Evolutionary conservation across 1,140 invertebrate genomes (phyloP).

Genomic region (Melanaphis sacchari): DNA sequence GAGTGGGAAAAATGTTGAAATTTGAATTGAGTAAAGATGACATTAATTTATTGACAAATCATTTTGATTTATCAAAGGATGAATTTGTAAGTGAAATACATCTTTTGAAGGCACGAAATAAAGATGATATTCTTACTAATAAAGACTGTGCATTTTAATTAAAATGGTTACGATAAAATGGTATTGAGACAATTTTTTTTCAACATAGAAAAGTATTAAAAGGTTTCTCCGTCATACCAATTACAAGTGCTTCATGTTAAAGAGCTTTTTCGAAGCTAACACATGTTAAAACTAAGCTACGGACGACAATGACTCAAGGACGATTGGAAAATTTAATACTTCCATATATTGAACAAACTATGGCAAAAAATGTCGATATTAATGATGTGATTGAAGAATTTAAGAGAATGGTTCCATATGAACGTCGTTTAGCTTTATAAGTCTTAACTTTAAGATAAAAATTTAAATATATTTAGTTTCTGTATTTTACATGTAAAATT

Average conservation of each 20-base stretch:
- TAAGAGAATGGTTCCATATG: too few relatives aligned
- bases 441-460: too few relatives aligned
- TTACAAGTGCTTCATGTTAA: not conserved
- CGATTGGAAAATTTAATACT: conserved; percentile 21
- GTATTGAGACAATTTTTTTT: conserved; percentile 10
- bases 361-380: conserved; percentile 12
- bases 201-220: conserved; percentile 12
- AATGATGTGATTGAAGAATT: too few relatives aligned
- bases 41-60: not conserved
- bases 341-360: not conserved
- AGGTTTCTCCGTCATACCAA: not conserved
- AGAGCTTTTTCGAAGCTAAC: conserved; percentile 16
- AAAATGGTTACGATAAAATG: conserved; percentile 10
- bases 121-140: conserved; percentile 16
- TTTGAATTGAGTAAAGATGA: conserved; percentile 18
- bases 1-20: conserved; percentile 11
- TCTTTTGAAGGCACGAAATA: conserved; percentile 2
- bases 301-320: not conserved
- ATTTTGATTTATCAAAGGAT: not conserved
- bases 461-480: too few relatives aligned
- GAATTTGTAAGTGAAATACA: too few relatives aligned
- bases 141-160: conserved; percentile 25
- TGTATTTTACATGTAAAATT: too few relatives aligned
- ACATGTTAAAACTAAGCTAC: conserved; percentile 3
- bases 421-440: too few relatives aligned